Evolutionary conservation across 2,888 invertebrate species (phyloP).

Genomic region (Trissonchulus latispiculum): DNA sequence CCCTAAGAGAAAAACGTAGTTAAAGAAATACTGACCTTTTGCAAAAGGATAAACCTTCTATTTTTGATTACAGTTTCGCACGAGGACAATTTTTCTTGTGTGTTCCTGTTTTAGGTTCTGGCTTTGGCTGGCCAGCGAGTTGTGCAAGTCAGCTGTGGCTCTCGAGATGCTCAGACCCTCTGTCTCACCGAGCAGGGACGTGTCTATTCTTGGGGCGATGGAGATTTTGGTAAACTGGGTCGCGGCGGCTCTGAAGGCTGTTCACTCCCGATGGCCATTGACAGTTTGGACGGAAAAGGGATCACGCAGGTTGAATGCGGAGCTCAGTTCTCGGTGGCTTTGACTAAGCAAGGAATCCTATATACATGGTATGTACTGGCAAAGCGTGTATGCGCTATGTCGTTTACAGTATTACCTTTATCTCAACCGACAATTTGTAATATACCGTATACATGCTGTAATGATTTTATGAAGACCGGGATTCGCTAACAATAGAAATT

Average conservation of each 20-base stretch:
- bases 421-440: too few species aligned
- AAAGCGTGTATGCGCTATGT: too few species aligned
- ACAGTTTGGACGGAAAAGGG: constrained; percentile 68
- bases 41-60: too few species aligned
- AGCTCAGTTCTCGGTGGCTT: constrained; percentile 83
- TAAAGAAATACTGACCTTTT: too few species aligned
- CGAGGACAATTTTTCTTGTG: too few species aligned
- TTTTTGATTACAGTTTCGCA: too few species aligned
- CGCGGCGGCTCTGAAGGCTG: constrained; percentile 60
- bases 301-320: constrained; percentile 89
- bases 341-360: constrained; percentile 72
- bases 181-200: constrained; percentile 72
- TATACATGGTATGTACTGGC: constrained; percentile 51
- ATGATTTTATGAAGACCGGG: too few species aligned
- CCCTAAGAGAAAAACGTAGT: too few species aligned
- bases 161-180: constrained; percentile 85
- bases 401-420: too few species aligned
- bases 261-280: constrained; percentile 72
- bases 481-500: too few species aligned
- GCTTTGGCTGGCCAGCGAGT: constrained; percentile 69
- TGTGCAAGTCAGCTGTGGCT: constrained; percentile 83
- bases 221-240: constrained; percentile 84
- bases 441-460: too few species aligned
- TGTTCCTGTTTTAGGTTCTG: not conserved
- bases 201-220: constrained; percentile 98